These are phyloP conservation scores for Micromys minutus DNA, from an alignment of 2,113 vertebrate species.

Conservation along the genomic window DNA sequence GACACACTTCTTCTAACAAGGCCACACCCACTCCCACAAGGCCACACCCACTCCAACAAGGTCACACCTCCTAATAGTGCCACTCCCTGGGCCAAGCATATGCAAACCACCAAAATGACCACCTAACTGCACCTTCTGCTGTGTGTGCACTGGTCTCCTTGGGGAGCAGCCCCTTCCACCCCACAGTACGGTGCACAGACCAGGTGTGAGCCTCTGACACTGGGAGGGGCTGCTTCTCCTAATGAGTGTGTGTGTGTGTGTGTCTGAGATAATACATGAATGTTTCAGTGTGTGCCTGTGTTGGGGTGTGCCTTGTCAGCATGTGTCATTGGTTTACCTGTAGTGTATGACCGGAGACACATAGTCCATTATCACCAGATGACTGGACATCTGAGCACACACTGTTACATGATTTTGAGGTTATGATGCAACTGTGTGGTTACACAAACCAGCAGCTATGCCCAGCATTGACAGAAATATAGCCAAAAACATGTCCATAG, in stretches of 20 bases:
- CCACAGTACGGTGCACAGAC: too few species aligned
- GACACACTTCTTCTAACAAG: too few species aligned
- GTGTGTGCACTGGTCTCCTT: not conserved
- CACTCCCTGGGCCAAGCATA: too few species aligned
- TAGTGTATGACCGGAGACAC: not conserved
- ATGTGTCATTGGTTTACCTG: not conserved
- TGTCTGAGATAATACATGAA: not conserved
- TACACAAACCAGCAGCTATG: not conserved
- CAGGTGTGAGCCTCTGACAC: not conserved
- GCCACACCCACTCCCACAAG: too few species aligned
- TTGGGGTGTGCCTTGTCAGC: not conserved
- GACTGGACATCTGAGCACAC: not conserved
- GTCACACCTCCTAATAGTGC: too few species aligned
- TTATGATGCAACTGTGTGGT: not conserved
- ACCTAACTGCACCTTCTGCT: not conserved
- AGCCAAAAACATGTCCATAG: not conserved
- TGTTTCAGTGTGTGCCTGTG: not conserved
- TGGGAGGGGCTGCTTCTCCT: not conserved
- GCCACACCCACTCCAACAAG: too few species aligned
- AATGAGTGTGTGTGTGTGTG: not conserved
- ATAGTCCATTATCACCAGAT: not conserved
- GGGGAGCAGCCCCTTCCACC: not conserved
- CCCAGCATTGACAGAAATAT: not conserved
- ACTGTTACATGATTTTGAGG: not conserved
- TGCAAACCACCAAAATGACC: too few species aligned